phyloP scores from a whole-genome alignment of 1,140 invertebrate genomes.

The Lutraria rhynchaena region DNA sequence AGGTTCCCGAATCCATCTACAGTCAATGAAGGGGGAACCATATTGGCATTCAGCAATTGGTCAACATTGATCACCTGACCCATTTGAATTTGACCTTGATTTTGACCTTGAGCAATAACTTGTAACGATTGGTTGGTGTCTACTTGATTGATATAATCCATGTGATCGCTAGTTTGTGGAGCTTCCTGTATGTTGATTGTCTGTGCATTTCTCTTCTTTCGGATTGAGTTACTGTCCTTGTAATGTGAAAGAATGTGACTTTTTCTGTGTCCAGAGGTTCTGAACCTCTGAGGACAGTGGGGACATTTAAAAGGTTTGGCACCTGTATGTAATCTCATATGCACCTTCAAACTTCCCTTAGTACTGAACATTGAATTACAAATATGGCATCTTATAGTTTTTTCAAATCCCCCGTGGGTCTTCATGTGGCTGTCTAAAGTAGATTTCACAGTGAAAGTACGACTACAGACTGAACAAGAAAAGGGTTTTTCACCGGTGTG shows the following conservation, averaged over 20 bases:
- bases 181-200: slow-evolving; percentile 26
- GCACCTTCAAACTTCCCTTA: slow-evolving; percentile 86
- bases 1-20: slow-evolving; percentile 66
- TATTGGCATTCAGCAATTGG: slow-evolving; percentile 67
- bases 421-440: slow-evolving; percentile 83
- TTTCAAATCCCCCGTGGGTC: slow-evolving; percentile 80
- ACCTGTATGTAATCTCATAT: slow-evolving; percentile 88
- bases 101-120: slow-evolving; percentile 43
- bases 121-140: slow-evolving; percentile 19
- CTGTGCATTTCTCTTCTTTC: slow-evolving; percentile 55
- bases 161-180: slow-evolving; percentile 16
- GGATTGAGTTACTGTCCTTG: slow-evolving; percentile 72
- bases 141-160: slow-evolving; percentile 52
- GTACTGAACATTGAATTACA: slow-evolving; percentile 81
- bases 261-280: slow-evolving; percentile 84
- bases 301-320: slow-evolving; percentile 87
- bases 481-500: slow-evolving; percentile 83
- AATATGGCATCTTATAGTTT: slow-evolving; percentile 81
- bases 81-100: slow-evolving; percentile 60
- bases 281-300: slow-evolving; percentile 86
- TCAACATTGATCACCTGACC: slow-evolving; percentile 79
- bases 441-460: slow-evolving; percentile 82
- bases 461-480: slow-evolving; percentile 75
- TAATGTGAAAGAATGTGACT: slow-evolving; percentile 82
- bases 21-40: slow-evolving; percentile 77